Conservation (phyloP, 1,140 invertebrate species). For the Magallana ariakensis region DNA sequence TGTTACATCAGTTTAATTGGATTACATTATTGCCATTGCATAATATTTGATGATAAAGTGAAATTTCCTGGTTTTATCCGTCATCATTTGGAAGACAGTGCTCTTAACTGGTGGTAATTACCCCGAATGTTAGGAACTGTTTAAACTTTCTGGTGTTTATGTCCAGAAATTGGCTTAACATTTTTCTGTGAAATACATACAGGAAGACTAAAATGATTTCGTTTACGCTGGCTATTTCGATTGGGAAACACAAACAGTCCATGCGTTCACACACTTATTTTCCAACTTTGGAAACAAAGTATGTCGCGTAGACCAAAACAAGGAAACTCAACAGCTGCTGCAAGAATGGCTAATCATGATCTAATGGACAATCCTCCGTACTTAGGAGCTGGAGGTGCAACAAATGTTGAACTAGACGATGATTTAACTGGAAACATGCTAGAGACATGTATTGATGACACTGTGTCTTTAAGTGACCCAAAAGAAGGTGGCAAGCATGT, state of each 20-base stretch:
- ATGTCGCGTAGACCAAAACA: conserved; percentile 48
- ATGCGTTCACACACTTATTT: not conserved
- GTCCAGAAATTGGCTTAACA: not conserved
- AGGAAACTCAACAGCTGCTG: conserved; percentile 62
- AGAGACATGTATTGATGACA: conserved; percentile 34
- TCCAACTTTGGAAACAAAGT: not conserved
- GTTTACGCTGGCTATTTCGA: not conserved
- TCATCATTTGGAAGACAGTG: not conserved
- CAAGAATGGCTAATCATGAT: conserved; percentile 55
- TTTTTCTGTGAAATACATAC: not conserved
- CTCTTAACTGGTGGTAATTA: not conserved
- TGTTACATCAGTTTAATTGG: no score
- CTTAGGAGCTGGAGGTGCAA: not conserved
- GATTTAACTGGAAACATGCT: not conserved
- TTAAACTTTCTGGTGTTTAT: not conserved
- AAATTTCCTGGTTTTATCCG: not conserved
- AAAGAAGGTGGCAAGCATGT: conserved; percentile 24
- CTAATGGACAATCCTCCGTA: not conserved
- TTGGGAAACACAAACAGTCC: not conserved
- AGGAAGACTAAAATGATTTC: conserved; percentile 26
- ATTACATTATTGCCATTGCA: not conserved
- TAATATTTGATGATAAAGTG: not conserved
- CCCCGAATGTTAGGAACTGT: not conserved
- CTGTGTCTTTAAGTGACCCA: conserved; percentile 25
- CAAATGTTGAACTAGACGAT: not conserved